These are phyloP conservation scores for Scytalopus superciliaris DNA, from an alignment of 2,113 vertebrate species.

Conservation along the genomic window DNA sequence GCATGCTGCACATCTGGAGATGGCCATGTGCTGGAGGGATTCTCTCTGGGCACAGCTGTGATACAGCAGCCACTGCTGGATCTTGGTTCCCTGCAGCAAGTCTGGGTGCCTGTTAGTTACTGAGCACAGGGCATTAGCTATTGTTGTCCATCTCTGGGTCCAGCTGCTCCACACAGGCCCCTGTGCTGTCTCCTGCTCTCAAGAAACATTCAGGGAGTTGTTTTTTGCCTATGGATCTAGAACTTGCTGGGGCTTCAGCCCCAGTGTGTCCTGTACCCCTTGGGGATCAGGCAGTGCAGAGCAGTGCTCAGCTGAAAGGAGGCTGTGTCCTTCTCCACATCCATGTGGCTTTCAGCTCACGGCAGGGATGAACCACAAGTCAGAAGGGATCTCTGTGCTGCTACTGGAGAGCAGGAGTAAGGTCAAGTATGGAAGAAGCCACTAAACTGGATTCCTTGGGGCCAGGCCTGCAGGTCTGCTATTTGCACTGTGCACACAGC, in stretches of 20 bases:
- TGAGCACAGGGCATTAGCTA: neutral
- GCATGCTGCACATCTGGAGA: neutral
- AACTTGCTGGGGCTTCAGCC: neutral
- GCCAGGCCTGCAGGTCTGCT: neutral
- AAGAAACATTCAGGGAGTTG: neutral
- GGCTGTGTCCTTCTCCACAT: neutral
- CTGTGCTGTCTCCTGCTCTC: neutral
- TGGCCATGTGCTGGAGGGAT: fast-evolving
- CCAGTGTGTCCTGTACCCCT: neutral
- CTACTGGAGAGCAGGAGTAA: neutral
- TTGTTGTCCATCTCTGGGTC: neutral
- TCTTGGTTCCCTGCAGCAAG: neutral
- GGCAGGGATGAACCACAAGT: neutral
- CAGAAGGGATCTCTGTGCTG: neutral
- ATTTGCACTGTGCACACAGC: neutral
- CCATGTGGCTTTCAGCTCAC: neutral
- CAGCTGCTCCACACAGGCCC: neutral
- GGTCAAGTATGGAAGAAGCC: neutral
- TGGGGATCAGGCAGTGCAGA: neutral
- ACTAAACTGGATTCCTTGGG: neutral
- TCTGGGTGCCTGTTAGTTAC: neutral
- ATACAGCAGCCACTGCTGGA: neutral
- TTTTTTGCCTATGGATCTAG: neutral
- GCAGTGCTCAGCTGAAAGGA: neutral
- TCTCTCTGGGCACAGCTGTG: neutral